Evolutionary conservation across 2,113 vertebrate genomes (phyloP).

Genomic region (Hirundichthys speculiger): DNA sequence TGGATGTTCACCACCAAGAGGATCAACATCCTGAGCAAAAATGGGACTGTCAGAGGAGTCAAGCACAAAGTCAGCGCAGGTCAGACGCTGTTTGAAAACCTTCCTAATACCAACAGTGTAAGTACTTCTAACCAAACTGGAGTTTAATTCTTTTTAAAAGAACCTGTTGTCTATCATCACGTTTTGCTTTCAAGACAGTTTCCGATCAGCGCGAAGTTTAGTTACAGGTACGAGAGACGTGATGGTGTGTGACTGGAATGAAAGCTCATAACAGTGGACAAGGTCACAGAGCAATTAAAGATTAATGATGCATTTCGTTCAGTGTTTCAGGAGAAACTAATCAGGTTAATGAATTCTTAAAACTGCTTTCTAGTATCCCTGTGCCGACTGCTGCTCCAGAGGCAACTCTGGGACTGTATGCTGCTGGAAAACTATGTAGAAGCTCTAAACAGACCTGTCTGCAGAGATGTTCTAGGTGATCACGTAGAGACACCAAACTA

Average conservation of each 20-base stretch:
- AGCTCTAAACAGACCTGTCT: constrained; percentile 7
- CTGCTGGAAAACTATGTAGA: constrained; percentile 12
- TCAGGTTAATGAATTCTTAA: constrained; percentile 77
- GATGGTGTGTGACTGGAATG: constrained; percentile 23
- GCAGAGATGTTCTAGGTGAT: constrained; percentile 14
- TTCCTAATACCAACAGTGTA: constrained; percentile 88
- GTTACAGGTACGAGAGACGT: constrained; percentile 48
- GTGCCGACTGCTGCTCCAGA: constrained; percentile 13
- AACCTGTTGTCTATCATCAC: background rate
- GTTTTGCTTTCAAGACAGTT: background rate
- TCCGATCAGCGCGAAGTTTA: constrained; percentile 23
- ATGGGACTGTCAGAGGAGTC: constrained; percentile 95
- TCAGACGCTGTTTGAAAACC: constrained; percentile 93
- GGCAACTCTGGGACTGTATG: constrained; percentile 11
- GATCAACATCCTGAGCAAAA: constrained; percentile 97
- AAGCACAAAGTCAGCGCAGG: constrained; percentile 98
- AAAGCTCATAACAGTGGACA: constrained; percentile 59
- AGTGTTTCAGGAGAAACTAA: constrained; percentile 76
- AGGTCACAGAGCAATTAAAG: constrained; percentile 78
- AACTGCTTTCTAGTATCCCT: constrained; percentile 69
- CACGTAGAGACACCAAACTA: background rate
- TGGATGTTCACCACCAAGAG: constrained; percentile 87
- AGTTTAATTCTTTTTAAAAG: background rate
- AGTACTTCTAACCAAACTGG: constrained; percentile 57
- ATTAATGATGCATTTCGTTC: constrained; percentile 81